These are phyloP conservation scores for Poeciliopsis occidentalis DNA, from an alignment of 2,113 vertebrate genomes.

Conservation along the genomic window DNA sequence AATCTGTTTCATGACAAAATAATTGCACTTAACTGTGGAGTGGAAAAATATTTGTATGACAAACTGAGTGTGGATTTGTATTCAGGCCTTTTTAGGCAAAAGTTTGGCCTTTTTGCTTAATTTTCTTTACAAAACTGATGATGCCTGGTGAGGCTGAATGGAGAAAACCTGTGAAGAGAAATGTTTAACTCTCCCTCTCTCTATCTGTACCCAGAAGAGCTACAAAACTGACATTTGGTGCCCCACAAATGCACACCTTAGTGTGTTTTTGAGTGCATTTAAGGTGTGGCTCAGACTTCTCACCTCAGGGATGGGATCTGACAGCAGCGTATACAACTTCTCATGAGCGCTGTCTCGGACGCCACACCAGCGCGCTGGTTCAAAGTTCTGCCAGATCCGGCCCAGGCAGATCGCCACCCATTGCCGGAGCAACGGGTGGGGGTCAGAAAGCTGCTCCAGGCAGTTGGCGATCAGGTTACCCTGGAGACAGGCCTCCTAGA, in stretches of 20 bases:
- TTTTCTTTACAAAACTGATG: no score
- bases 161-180: no score
- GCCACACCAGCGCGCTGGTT: slow-evolving; percentile 95
- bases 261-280: not conserved
- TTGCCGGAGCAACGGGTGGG: slow-evolving; percentile 93
- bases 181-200: no score
- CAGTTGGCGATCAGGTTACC: slow-evolving; percentile 97
- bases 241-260: not conserved
- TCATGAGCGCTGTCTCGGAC: slow-evolving; percentile 97
- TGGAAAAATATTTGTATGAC: no score
- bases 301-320: slow-evolving; percentile 96
- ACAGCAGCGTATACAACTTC: slow-evolving; percentile 96
- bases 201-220: no score
- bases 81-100: no score
- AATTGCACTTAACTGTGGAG: no score
- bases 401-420: slow-evolving; percentile 99
- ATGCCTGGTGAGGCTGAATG: no score
- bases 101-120: no score
- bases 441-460: slow-evolving; percentile 95
- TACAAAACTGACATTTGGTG: no score
- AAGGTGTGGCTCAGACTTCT: slow-evolving; percentile 8
- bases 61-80: no score
- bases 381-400: slow-evolving; percentile 98
- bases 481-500: slow-evolving; percentile 95
- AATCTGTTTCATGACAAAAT: no score